Conservation (phyloP, 1,140 invertebrate species). For the Araneus ventricosus region DNA sequence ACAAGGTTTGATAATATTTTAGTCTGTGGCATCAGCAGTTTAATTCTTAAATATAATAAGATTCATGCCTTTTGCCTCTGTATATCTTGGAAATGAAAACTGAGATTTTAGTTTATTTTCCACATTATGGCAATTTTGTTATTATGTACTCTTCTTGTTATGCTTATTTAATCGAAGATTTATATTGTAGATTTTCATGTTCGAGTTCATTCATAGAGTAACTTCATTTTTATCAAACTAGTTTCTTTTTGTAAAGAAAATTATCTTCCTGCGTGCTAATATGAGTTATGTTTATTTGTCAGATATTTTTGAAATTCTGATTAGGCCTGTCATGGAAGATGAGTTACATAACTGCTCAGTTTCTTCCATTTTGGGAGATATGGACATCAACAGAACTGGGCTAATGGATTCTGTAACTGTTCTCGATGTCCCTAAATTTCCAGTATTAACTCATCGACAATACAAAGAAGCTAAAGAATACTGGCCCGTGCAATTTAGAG, state of each 20-base stretch:
- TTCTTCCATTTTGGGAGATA: background rate
- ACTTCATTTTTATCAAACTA: too few relatives aligned
- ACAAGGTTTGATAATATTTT: too few relatives aligned
- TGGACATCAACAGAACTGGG: conserved; percentile 13
- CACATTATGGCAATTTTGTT: too few relatives aligned
- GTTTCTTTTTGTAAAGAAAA: background rate
- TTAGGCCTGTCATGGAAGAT: background rate
- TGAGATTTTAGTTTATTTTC: too few relatives aligned
- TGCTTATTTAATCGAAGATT: too few relatives aligned
- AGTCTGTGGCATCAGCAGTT: too few relatives aligned
- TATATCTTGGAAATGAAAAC: too few relatives aligned
- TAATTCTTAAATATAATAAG: too few relatives aligned
- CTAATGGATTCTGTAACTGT: conserved; percentile 36
- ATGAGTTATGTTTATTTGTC: background rate
- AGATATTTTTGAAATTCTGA: conserved; percentile 59
- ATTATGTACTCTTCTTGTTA: too few relatives aligned
- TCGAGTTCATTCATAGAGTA: too few relatives aligned
- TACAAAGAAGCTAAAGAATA: conserved; percentile 83
- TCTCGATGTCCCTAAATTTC: conserved; percentile 82
- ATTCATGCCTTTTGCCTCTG: too few relatives aligned
- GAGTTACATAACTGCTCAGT: background rate
- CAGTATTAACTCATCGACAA: conserved; percentile 86
- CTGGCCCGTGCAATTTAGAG: conserved; percentile 91
- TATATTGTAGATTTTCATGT: too few relatives aligned
- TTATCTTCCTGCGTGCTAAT: background rate